Conservation (phyloP, 2,797 vertebrate species). For the Anisognathus igniventris region DNA sequence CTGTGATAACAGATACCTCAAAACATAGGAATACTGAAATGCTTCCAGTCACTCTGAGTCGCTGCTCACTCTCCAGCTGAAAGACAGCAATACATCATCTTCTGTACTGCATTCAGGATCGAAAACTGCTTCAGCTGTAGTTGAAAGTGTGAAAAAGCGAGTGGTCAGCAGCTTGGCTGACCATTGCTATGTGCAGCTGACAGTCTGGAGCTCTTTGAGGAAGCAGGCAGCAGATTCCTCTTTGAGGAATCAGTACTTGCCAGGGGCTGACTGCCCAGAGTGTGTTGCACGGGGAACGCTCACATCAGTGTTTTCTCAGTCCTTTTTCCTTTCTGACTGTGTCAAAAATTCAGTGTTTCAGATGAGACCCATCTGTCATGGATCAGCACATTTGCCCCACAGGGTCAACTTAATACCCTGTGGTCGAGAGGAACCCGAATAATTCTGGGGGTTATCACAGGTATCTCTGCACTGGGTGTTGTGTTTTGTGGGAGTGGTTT, state of each 20-base stretch:
- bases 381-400: accelerated
- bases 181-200: accelerated
- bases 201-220: neutral
- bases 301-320: neutral
- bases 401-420: neutral
- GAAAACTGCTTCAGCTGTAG: neutral
- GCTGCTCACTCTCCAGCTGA: neutral
- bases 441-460: neutral
- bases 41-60: neutral
- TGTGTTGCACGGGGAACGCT: neutral
- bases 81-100: neutral
- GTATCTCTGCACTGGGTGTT: neutral
- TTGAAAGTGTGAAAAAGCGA: neutral
- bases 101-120: neutral
- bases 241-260: neutral
- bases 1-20: neutral
- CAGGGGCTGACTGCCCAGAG: neutral
- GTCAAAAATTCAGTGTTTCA: neutral
- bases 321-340: neutral
- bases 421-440: accelerated
- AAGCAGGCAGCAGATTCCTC: neutral
- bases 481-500: neutral
- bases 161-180: neutral
- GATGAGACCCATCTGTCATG: neutral
- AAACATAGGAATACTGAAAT: neutral